These are phyloP conservation scores for Chydorus sphaericus DNA, from an alignment of 2,888 invertebrate species.

Conservation along the genomic window DNA sequence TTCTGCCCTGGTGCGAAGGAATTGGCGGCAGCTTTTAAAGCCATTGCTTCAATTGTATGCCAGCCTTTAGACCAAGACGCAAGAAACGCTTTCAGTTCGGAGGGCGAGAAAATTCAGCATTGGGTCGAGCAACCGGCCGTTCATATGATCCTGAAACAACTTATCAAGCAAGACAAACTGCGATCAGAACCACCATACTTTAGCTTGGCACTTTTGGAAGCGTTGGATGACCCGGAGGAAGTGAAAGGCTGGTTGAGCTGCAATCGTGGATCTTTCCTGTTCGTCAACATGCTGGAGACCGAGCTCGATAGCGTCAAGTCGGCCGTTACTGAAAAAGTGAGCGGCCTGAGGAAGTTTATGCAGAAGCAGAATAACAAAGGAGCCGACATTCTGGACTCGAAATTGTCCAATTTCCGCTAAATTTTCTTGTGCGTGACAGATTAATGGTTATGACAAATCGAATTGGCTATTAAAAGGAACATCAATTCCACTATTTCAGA, in stretches of 20 bases:
- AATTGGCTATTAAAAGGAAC: too few species aligned
- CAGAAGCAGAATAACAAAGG: conserved; percentile 13
- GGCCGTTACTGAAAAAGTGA: conserved; percentile 6
- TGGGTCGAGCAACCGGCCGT: conserved; percentile 54
- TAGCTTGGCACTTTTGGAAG: conserved; percentile 14
- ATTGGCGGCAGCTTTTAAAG: conserved; percentile 32
- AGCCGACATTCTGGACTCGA: conserved; percentile 8
- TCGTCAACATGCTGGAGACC: conserved; percentile 30
- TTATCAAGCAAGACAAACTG: conserved; percentile 47
- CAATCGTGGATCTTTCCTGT: conserved; percentile 62
- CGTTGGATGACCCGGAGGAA: conserved; percentile 13
- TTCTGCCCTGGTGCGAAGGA: conserved; percentile 38
- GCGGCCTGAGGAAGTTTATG: conserved; percentile 6
- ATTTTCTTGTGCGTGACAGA: neutral
- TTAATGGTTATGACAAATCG: too few species aligned
- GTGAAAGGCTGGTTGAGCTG: conserved; percentile 47
- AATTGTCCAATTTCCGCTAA: conserved; percentile 5
- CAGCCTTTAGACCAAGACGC: conserved; percentile 20
- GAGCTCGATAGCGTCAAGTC: conserved; percentile 1
- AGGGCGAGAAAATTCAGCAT: conserved; percentile 18
- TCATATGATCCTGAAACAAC: conserved; percentile 59
- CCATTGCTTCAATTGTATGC: conserved; percentile 20
- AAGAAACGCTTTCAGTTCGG: conserved; percentile 17
- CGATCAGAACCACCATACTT: conserved; percentile 23
- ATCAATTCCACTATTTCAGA: too few species aligned